These are phyloP conservation scores for human DNA, from an alignment of 2,113 vertebrate species.

Conservation along the genomic window GRCh38 chr4:136366001-136366500, in stretches of 20 bases:
- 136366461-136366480: neutral
- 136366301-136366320: neutral
- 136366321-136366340: neutral
- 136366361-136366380: neutral
- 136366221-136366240: neutral
- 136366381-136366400: neutral
- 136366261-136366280: neutral
- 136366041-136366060: neutral
- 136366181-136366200: conserved; percentile 7
- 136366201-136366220: neutral
- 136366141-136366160: neutral
- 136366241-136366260: neutral
- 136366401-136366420: neutral
- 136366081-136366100: conserved; percentile 34
- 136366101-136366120: conserved; percentile 47
- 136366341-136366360: neutral
- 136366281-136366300: neutral
- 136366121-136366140: conserved; percentile 48
- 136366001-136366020: conserved; percentile 28
- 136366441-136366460: neutral
- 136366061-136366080: conserved; percentile 7
- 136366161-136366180: conserved; percentile 56
- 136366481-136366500: neutral
- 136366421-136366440: neutral
- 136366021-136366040: conserved; percentile 3